Base-by-base conservation (phyloP, 2,888 invertebrate genomes). In the Chouioia cunea region DNA sequence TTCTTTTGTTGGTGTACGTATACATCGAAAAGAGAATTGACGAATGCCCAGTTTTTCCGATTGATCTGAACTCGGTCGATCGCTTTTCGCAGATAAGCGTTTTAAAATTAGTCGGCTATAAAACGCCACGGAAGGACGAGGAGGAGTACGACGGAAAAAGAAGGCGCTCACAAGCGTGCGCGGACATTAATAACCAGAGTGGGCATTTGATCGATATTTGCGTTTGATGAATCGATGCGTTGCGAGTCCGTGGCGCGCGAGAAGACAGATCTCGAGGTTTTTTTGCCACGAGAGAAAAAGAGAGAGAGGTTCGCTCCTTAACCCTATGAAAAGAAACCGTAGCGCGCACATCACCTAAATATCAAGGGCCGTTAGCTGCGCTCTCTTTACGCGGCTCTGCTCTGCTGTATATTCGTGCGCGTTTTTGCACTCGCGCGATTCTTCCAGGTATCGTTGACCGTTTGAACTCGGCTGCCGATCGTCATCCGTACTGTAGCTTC, bases 401-500 rank as follows among this genome's bases (percentile, higher is more conserved):
- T 43, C 63, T 46, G 60, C 44, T 53, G 50, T 52, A 44, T 63
- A 71, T 59, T 62, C 65, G 52, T 18, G 36, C 6, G 53, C 8
- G 44, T 66, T 70, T 70, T 70, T 70, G 60, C 53, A 18, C 15
- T 10, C 44, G 18, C 16, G 4, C 57, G 15, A 47, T 46, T 53
- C 60, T 76, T 75, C 74, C 71, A 52, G 65, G 74, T 71, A 72
- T 72, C 59, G 57, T 66, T 65, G 58, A n/a, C 63, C 36, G 65
- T 68, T 71, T 62, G 65, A 69, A 65, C 60, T 72, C 65, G 47
- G 62, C 50, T 69, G 44, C 64, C 18, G 57, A 44, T 54, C 53
- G 64, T 58, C 60, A n/a, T n/a, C n/a, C n/a, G n/a, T n/a, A n/a
- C n/a, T 73, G 65, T 72, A 73, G 63, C 72, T 75, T 75, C 70